Conservation (phyloP, 2,888 invertebrate genomes). For the Elmis aenea region DNA sequence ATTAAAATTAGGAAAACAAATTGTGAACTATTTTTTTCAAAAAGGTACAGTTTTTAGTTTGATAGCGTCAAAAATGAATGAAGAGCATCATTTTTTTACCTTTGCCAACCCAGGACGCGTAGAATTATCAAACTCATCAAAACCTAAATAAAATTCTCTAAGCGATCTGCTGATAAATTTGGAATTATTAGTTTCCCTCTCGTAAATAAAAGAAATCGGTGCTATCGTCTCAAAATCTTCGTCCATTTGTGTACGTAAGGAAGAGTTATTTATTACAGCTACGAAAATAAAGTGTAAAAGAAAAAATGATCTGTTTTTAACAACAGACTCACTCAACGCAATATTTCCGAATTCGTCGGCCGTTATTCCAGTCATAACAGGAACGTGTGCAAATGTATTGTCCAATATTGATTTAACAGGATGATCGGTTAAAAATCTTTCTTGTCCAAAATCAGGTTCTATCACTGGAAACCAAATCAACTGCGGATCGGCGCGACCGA, state of each 20-base stretch:
- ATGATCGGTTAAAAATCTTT: conserved; percentile 56
- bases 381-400: conserved; percentile 56
- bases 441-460: conserved; percentile 60
- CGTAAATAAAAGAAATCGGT: conserved; percentile 60
- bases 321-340: conserved; percentile 51
- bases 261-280: neutral
- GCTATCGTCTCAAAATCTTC: conserved; percentile 58
- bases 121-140: conserved; percentile 40
- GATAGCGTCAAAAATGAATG: no score
- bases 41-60: no score
- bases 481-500: conserved; percentile 50
- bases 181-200: conserved; percentile 52
- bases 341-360: conserved; percentile 60
- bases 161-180: conserved; percentile 50
- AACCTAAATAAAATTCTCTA: conserved; percentile 48
- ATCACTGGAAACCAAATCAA: conserved; percentile 58
- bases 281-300: conserved; percentile 36
- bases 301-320: conserved; percentile 10
- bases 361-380: conserved; percentile 60
- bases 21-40: no score
- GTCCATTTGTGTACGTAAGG: conserved; percentile 44
- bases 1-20: no score
- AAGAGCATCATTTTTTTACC: conserved; percentile 37
- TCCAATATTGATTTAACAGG: conserved; percentile 53
- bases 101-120: conserved; percentile 44